phyloP scores from a whole-genome alignment of 2,888 invertebrate species.

The Agrotis segetum region DNA sequence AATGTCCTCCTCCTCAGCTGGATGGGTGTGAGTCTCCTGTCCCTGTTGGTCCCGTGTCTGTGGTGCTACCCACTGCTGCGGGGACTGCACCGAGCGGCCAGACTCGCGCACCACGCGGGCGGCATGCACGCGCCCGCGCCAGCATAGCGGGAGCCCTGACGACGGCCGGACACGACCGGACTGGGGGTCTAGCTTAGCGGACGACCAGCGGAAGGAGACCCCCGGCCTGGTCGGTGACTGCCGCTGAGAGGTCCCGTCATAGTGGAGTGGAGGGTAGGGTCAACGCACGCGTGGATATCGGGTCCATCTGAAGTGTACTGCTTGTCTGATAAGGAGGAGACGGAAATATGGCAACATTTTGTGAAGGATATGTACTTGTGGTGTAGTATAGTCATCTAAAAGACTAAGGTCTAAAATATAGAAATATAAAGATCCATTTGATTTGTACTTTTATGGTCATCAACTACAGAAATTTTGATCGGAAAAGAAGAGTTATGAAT shows the following conservation, averaged over 20 bases:
- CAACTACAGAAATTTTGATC: not conserved
- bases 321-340: too few relatives aligned
- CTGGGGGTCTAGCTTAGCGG: too few relatives aligned
- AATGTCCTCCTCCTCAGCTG: conserved; percentile 88
- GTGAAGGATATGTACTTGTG: not conserved
- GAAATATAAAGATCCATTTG: too few relatives aligned
- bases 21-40: conserved; percentile 96
- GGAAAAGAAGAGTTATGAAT: not conserved
- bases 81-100: conserved; percentile 95
- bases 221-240: too few relatives aligned
- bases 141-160: conserved; percentile 4
- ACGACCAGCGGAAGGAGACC: too few relatives aligned
- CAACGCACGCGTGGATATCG: not conserved
- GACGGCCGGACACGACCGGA: too few relatives aligned
- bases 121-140: conserved; percentile 93
- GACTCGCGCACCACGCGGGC: conserved; percentile 95
- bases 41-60: conserved; percentile 97
- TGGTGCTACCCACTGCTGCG: conserved; percentile 98
- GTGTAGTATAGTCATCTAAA: not conserved
- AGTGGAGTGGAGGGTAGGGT: not conserved
- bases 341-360: not conserved
- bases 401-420: too few relatives aligned
- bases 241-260: too few relatives aligned
- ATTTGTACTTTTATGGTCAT: not conserved
- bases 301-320: not conserved